Percentiles rank a stretch among this genome's conserved stretches.
phyloP scores from a whole-genome alignment of 2,888 invertebrate genomes.

The Drosophila nr. medialis region DNA sequence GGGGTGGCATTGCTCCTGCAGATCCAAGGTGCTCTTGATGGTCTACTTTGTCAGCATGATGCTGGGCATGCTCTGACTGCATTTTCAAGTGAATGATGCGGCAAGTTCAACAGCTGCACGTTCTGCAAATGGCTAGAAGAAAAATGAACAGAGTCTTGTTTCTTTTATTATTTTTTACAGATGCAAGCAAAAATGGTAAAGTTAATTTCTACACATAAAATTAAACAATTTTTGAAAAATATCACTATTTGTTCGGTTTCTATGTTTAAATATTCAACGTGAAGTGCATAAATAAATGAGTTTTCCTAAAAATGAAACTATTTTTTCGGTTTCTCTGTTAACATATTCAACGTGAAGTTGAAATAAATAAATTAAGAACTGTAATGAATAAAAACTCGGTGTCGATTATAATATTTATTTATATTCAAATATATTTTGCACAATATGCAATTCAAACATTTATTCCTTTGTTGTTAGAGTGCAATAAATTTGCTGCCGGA shows the following conservation, averaged over 20 bases:
- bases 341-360: background rate
- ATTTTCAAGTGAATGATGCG: slow-evolving; percentile 44
- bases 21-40: slow-evolving; percentile 2
- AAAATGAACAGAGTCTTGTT: slow-evolving; percentile 25
- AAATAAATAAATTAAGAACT: background rate
- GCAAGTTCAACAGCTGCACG: slow-evolving; percentile 38
- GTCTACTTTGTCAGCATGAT: slow-evolving; percentile 41
- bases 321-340: background rate
- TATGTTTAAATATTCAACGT: background rate
- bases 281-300: background rate
- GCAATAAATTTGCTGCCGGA: slow-evolving; percentile 4
- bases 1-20: slow-evolving; percentile 12
- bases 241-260: background rate
- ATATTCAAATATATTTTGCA: background rate
- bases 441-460: background rate
- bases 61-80: slow-evolving; percentile 22
- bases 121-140: slow-evolving; percentile 23
- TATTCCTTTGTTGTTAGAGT: background rate
- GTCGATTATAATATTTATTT: background rate
- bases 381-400: background rate
- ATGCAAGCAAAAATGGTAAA: background rate
- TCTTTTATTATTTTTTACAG: background rate
- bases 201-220: background rate
- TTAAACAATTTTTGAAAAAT: background rate
- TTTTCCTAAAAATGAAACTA: background rate